Evolutionary conservation across 2,113 vertebrate genomes (phyloP).

Genomic region (Gulo gulo): DNA sequence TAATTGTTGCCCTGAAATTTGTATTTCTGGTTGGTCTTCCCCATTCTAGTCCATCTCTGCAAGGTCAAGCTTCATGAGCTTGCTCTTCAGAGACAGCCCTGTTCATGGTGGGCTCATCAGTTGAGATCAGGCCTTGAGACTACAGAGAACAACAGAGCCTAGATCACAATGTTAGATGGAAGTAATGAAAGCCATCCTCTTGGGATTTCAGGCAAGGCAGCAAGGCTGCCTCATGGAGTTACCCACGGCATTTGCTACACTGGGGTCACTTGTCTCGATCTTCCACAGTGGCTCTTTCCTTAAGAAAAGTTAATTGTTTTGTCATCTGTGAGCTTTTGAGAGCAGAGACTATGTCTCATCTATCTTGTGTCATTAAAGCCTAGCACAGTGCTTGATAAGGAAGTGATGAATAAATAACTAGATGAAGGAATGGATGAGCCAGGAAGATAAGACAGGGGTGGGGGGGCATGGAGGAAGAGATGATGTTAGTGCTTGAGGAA

Average conservation of each 20-base stretch:
- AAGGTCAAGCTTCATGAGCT: neutral
- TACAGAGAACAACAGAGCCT: neutral
- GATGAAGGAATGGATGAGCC: neutral
- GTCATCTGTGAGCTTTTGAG: neutral
- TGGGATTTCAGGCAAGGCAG: neutral
- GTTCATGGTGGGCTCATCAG: neutral
- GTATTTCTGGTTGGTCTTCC: neutral
- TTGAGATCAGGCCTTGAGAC: neutral
- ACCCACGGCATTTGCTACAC: neutral
- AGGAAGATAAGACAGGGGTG: neutral
- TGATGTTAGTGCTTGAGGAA: neutral
- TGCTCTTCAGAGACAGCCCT: neutral
- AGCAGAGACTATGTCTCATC: neutral
- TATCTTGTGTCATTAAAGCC: neutral
- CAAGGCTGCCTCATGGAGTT: neutral
- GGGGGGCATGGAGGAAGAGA: neutral
- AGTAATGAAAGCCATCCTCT: neutral
- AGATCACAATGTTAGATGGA: neutral
- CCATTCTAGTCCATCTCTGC: neutral
- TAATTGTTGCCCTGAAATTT: neutral
- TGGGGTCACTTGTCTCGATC: neutral
- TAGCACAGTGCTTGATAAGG: neutral
- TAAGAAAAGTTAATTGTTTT: neutral
- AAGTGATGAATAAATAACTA: neutral
- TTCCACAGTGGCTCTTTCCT: neutral